A percentile compares a stretch with the other conserved stretches of the same genome.
Conservation (phyloP, 2,113 vertebrate genomes). For the Albula goreensis region DNA sequence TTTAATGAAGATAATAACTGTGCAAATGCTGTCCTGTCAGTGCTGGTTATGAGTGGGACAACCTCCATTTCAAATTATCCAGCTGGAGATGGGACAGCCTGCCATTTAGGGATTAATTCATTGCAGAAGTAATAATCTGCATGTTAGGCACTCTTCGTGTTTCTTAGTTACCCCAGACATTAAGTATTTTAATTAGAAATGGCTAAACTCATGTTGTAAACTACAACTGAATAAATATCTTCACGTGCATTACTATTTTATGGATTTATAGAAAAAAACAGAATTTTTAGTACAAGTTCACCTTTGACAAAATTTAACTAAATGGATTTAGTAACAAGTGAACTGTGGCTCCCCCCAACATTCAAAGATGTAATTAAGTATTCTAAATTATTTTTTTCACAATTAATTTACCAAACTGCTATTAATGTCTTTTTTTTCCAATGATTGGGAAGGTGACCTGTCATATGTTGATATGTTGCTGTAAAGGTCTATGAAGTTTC, state of each 20-base stretch:
- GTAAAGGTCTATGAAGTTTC: slow-evolving; percentile 9
- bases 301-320: neutral
- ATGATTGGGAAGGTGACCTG: neutral
- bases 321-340: neutral
- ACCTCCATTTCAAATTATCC: slow-evolving; percentile 38
- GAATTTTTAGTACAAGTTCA: neutral
- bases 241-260: too few species aligned
- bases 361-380: too few species aligned
- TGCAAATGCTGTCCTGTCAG: slow-evolving; percentile 33
- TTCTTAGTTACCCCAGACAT: slow-evolving; percentile 31
- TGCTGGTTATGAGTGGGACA: slow-evolving; percentile 33
- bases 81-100: slow-evolving; percentile 37
- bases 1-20: slow-evolving; percentile 40
- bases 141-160: slow-evolving; percentile 44
- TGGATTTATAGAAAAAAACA: too few species aligned
- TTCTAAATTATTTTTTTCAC: too few species aligned
- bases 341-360: too few species aligned
- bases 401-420: neutral
- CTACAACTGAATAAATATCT: too few species aligned
- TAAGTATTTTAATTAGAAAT: slow-evolving; percentile 35
- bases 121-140: slow-evolving; percentile 30
- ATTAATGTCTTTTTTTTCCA: neutral
- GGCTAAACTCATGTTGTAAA: neutral
- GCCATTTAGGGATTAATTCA: slow-evolving; percentile 45
- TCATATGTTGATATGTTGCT: neutral